A percentile compares a stretch with the other conserved stretches of the same genome.
phyloP scores from a whole-genome alignment of 2,888 invertebrate genomes.

The Conomelus anceps region DNA sequence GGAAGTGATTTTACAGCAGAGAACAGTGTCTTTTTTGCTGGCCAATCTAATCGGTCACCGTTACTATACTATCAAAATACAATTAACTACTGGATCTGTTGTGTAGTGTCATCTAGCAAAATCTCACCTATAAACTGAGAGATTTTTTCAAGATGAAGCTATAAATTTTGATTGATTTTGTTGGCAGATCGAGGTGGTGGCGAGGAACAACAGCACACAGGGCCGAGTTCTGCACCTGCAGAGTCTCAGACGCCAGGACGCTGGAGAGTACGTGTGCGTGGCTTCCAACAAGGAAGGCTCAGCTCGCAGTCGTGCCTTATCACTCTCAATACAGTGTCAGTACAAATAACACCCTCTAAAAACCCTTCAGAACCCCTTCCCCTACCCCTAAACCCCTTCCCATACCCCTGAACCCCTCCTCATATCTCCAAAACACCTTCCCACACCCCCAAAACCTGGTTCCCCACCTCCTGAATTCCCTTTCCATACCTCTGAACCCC shows the following conservation, averaged over 20 bases:
- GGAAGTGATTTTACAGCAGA: too few species aligned
- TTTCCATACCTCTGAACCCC: too few species aligned
- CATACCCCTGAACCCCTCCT: not conserved
- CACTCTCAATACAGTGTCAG: slow-evolving; percentile 74
- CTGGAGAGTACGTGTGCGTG: slow-evolving; percentile 73
- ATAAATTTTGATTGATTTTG: not conserved
- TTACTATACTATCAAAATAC: too few species aligned
- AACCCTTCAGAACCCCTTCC: not conserved
- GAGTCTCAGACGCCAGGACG: slow-evolving; percentile 60
- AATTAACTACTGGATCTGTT: too few species aligned
- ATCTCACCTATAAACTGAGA: too few species aligned
- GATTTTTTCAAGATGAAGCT: too few species aligned
- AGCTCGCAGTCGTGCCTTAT: slow-evolving; percentile 65
- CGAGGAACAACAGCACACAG: not conserved
- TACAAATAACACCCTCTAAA: slow-evolving; percentile 35
- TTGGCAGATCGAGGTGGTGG: slow-evolving; percentile 11
- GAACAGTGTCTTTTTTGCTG: too few species aligned
- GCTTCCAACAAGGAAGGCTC: slow-evolving; percentile 76
- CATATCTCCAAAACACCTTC: too few species aligned
- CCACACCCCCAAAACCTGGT: too few species aligned
- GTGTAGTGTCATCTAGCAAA: too few species aligned
- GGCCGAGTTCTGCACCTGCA: slow-evolving; percentile 25
- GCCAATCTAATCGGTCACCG: too few species aligned
- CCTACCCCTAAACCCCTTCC: not conserved
- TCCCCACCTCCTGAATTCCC: not conserved